Evolutionary conservation across 64 coral and sea anemone genomes (phyloP).

Genomic region (Dendronephthya gigantea): DNA sequence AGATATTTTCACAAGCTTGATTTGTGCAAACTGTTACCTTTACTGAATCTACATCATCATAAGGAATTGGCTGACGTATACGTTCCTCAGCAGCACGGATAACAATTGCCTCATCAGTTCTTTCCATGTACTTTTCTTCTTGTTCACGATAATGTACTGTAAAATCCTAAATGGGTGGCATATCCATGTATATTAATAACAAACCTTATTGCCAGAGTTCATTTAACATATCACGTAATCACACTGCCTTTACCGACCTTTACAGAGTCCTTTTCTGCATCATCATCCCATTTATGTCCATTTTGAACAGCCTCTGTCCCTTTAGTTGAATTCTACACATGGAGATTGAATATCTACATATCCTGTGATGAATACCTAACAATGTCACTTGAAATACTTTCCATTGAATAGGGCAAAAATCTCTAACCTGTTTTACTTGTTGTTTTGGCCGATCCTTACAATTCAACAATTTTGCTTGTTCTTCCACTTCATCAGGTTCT

Average conservation of each 20-base stretch:
- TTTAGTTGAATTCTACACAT: neutral
- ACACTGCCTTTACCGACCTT: no score
- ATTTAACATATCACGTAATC: no score
- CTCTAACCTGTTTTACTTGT: slow-evolving; percentile 34
- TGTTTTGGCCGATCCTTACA: slow-evolving; percentile 55
- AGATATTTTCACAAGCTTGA: neutral
- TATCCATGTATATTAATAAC: neutral
- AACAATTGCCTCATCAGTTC: slow-evolving; percentile 89
- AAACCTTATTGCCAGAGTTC: neutral
- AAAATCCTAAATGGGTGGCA: slow-evolving; percentile 52
- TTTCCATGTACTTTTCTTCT: slow-evolving; percentile 91
- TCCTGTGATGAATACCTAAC: neutral
- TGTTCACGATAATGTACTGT: slow-evolving; percentile 64
- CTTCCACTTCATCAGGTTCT: slow-evolving; percentile 36
- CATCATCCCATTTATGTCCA: neutral
- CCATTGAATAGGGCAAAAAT: neutral
- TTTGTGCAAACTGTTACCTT: slow-evolving; percentile 21
- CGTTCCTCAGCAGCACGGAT: slow-evolving; percentile 75
- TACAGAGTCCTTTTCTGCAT: neutral
- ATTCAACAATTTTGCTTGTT: slow-evolving; percentile 27
- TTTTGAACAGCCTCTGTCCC: neutral
- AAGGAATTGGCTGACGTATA: slow-evolving; percentile 59
- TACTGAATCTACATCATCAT: slow-evolving; percentile 79
- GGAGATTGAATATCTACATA: neutral
- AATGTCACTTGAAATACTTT: no score